Conservation (phyloP, 2,113 vertebrate genomes). For the Prunella himalayana region DNA sequence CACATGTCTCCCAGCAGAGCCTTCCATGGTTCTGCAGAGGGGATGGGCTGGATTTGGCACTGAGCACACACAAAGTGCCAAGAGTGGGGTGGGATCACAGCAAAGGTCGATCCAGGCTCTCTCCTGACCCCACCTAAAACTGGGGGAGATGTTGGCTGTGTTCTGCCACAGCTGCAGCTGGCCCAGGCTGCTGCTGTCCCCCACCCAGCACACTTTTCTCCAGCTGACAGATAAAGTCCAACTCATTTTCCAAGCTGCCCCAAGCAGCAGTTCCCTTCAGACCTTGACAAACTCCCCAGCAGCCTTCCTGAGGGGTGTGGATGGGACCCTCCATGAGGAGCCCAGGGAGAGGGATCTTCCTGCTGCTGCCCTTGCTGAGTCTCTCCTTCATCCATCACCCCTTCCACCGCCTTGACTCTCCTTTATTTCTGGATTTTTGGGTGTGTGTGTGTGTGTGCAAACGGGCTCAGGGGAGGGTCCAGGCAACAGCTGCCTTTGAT, state of each 20-base stretch:
- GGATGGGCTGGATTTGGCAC: too few relatives aligned
- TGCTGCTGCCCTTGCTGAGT: neutral
- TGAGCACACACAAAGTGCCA: neutral
- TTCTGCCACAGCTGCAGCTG: neutral
- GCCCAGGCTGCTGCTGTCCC: neutral
- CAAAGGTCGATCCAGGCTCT: neutral
- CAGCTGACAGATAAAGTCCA: neutral
- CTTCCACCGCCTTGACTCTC: neutral
- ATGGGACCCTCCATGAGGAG: neutral
- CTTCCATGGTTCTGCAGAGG: neutral
- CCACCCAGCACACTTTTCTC: neutral
- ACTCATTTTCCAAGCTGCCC: neutral
- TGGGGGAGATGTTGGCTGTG: neutral
- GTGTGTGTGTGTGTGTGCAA: neutral
- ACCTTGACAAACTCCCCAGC: neutral
- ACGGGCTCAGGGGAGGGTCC: constrained; percentile 56
- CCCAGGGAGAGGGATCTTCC: neutral
- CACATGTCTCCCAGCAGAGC: neutral
- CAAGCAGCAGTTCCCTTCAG: neutral
- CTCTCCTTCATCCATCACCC: neutral
- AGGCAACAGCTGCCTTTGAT: constrained; percentile 80
- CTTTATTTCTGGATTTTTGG: neutral
- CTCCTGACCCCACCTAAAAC: neutral
- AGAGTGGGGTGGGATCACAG: fast-evolving
- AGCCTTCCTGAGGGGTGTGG: neutral